Evolutionary conservation across 2,888 invertebrate species (phyloP), one percentile per base, ranked within the genome.

Genomic region (Xestia ashworthii): DNA sequence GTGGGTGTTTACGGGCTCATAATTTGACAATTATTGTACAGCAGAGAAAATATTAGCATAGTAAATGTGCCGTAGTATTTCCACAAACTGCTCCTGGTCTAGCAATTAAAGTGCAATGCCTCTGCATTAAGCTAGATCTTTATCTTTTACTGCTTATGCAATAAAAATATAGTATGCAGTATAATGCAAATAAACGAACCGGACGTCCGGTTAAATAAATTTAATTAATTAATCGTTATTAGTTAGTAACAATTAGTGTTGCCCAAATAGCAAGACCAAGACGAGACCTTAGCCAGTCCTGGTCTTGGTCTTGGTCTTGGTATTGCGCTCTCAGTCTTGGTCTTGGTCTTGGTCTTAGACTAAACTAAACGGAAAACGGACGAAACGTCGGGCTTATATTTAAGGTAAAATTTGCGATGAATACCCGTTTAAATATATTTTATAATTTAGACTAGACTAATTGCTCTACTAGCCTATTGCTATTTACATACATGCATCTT

Each of bases 81-180:
- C 25, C 32, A 72, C 14, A 38, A 71, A 64, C 44, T 44, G 48
- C 72, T 68, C 50, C 44, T 65, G 41, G 44, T 75, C 16, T 41
- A 68, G 60, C 41, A 55, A 74, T 78, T 74, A 74, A 79, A 71
- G 19, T 76, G 25, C 60, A 74, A 72, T 73, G 14, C 25, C 69
- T 86, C 67, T 81, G 65, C 74, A 74, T 55, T 74, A 66, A 38
- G 38, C 62, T 12, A 46, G 46, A 19, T 70, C 19, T 77, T 84
- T 77, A 77, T 74, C 38, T 72, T 72, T 85, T 67, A 81, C 44
- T 71, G 48, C 71, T 46, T 48, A 22, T 66, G 84, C 65, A 77
- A 65, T 82, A 67, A 77, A 81, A 46, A 44, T 69, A 79, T 67
- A 67, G 48, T 32, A 50, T 82, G 48, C 71, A 77, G 48, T 46